A percentile compares a stretch with the other conserved stretches of the same genome.
Conservation (phyloP, 2,113 vertebrate species). For the Equus przewalskii region DNA sequence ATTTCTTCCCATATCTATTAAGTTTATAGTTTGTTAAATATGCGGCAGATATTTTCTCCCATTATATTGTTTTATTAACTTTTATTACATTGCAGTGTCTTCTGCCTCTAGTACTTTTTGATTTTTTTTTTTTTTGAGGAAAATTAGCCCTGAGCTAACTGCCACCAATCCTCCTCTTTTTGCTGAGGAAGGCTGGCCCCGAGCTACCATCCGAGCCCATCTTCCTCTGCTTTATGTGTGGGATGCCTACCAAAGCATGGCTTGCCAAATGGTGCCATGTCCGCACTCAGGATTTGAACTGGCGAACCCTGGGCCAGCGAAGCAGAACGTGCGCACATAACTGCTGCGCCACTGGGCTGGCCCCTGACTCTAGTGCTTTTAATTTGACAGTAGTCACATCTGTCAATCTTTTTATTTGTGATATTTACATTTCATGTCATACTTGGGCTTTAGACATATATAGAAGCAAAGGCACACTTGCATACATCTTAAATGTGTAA, state of each 20-base stretch:
- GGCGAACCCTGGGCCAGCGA: no score
- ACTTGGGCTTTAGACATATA: not conserved
- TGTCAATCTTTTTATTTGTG: not conserved
- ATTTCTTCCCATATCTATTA: not conserved
- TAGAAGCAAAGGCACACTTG: not conserved
- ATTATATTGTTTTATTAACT: not conserved
- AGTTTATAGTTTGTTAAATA: not conserved
- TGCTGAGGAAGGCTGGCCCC: no score
- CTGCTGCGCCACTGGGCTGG: no score
- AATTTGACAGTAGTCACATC: constrained; percentile 11
- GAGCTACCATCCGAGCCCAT: no score
- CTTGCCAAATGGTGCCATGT: no score
- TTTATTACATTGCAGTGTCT: not conserved
- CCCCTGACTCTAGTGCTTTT: not conserved
- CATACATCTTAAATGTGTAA: not conserved
- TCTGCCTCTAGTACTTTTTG: not conserved
- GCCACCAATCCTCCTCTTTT: no score
- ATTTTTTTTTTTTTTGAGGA: no score
- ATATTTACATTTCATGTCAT: not conserved
- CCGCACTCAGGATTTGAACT: no score
- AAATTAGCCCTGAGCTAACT: no score
- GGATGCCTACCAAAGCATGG: no score
- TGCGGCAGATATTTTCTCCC: not conserved
- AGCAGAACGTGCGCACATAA: no score
- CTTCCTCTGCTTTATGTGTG: no score